Evolutionary conservation across 2,113 vertebrate species (phyloP).

Genomic region (Nematolebias whitei): DNA sequence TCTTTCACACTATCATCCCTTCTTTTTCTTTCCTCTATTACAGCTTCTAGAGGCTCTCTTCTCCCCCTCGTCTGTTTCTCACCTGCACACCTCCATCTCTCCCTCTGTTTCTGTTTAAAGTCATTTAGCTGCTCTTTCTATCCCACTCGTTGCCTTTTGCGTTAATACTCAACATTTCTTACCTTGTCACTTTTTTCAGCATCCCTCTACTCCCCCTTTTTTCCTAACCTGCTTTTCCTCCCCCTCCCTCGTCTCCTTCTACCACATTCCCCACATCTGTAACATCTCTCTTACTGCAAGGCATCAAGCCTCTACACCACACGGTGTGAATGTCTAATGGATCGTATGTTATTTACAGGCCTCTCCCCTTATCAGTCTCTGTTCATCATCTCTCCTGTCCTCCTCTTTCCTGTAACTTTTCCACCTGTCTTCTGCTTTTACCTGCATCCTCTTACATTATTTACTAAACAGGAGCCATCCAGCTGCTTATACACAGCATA

Average conservation of each 20-base stretch:
- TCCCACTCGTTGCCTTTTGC: constrained; percentile 9
- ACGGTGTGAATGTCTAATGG: constrained; percentile 65
- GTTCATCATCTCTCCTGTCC: neutral
- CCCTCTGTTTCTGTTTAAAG: neutral
- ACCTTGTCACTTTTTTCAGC: constrained; percentile 2
- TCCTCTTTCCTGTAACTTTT: neutral
- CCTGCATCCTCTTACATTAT: constrained; percentile 39
- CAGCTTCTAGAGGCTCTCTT: constrained; percentile 15
- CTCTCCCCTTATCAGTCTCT: neutral
- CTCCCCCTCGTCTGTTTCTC: too few species aligned
- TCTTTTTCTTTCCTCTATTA: constrained; percentile 19
- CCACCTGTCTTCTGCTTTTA: constrained; percentile 44
- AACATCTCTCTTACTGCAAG: constrained; percentile 47
- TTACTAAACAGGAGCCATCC: constrained; percentile 54
- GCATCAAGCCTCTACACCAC: constrained; percentile 45
- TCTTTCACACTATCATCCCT: constrained; percentile 19
- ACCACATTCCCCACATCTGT: constrained; percentile 14
- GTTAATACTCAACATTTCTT: constrained; percentile 7
- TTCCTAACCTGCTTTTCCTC: constrained; percentile 1
- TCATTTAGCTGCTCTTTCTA: neutral
- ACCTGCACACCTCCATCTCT: neutral
- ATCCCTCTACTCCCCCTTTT: constrained; percentile 12
- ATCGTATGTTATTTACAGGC: constrained; percentile 64
- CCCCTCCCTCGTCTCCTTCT: neutral
- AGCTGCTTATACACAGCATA: constrained; percentile 50